Evolutionary conservation across 2,113 vertebrate species (phyloP).

Genomic region (Odocoileus hemionus): DNA sequence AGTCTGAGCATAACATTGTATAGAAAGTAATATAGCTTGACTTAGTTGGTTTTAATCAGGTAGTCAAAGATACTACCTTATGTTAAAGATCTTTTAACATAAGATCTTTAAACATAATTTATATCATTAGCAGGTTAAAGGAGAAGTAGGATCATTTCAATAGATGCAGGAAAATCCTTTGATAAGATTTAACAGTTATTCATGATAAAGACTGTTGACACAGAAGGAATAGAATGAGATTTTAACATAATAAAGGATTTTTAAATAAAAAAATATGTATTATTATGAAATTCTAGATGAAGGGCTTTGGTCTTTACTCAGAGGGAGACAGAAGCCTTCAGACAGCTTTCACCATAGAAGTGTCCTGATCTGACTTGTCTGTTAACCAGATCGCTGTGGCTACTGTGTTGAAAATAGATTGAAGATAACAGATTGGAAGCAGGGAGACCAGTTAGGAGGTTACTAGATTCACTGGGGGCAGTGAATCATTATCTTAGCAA

Average conservation of each 20-base stretch:
- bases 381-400: not conserved
- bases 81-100: no score
- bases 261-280: not conserved
- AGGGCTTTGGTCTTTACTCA: not conserved
- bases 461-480: not conserved
- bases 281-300: not conserved
- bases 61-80: no score
- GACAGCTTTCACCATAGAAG: not conserved
- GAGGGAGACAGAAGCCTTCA: not conserved
- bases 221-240: not conserved
- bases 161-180: not conserved
- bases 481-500: not conserved
- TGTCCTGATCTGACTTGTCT: not conserved
- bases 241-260: not conserved
- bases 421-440: not conserved
- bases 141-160: slow-evolving; percentile 2
- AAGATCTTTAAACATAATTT: not conserved
- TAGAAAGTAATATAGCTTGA: not conserved
- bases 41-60: not conserved
- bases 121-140: not conserved
- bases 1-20: not conserved
- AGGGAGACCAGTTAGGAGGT: not conserved
- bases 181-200: not conserved
- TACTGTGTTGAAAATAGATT: not conserved
- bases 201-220: not conserved